Percentiles rank a stretch among this genome's conserved stretches.
phyloP scores from a whole-genome alignment of 2,888 invertebrate species.

The Volucella inflata region DNA sequence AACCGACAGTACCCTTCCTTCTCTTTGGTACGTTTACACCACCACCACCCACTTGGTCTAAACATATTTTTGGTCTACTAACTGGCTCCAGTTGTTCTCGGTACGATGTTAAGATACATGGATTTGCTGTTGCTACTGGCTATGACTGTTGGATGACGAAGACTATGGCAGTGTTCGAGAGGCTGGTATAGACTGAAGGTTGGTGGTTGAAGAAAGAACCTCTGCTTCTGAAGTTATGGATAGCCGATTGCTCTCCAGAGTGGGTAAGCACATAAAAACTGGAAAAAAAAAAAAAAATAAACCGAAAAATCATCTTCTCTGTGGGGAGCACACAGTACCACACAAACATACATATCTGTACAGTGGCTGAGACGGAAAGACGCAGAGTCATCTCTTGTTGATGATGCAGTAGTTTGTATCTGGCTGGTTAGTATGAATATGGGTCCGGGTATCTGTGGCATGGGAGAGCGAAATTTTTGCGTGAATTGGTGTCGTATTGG shows the following conservation, averaged over 20 bases:
- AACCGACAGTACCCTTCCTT: background rate
- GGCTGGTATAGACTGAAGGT: too few relatives aligned
- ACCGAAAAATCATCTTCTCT: slow-evolving; percentile 23
- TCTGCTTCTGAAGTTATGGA: slow-evolving; percentile 67
- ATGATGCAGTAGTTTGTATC: slow-evolving; percentile 59
- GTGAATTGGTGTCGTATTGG: slow-evolving; percentile 75
- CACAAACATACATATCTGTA: background rate
- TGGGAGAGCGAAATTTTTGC: slow-evolving; percentile 49
- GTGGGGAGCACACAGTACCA: slow-evolving; percentile 32
- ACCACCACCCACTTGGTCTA: slow-evolving; percentile 10
- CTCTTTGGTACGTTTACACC: background rate
- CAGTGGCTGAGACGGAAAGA: slow-evolving; percentile 41
- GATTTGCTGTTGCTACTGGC: slow-evolving; percentile 23
- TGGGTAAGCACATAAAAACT: slow-evolving; percentile 44
- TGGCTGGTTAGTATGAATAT: background rate
- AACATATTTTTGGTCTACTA: slow-evolving; percentile 62
- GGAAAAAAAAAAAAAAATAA: slow-evolving; percentile 21
- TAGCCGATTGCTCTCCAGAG: slow-evolving; percentile 53
- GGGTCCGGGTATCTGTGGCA: background rate
- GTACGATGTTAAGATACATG: slow-evolving; percentile 36
- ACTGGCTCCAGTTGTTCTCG: slow-evolving; percentile 74
- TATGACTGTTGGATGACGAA: slow-evolving; percentile 50
- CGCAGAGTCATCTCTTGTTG: slow-evolving; percentile 63
- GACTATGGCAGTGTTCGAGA: slow-evolving; percentile 20
- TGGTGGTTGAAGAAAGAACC: slow-evolving; percentile 22